Evolutionary conservation across 23 tunicate species (phyloP), one percentile per base, ranked within the genome.

Genomic region (Botrylloides violaceus): DNA sequence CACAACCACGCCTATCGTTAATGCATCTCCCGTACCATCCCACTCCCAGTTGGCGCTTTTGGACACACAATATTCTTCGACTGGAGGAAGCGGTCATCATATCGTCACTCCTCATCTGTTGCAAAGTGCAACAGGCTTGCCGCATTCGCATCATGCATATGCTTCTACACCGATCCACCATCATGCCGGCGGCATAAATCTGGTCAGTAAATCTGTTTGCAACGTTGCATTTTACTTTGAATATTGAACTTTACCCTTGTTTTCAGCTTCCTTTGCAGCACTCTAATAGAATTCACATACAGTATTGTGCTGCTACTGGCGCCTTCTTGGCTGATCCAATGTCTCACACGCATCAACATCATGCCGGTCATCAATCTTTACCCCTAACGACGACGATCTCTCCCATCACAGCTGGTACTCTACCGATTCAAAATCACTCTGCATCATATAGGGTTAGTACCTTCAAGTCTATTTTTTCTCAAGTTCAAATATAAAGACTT

Each of bases 181-280:
- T 37, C 74, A 68, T 37, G 95, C 82, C 33, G 75, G 83, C 31
- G 83, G 83, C 1, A 81, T 87, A 22, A 80, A 80, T 77, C 55
- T 87, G 95, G 95, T 87, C 38, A 71, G 82, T 71, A n/a, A n/a
- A 29, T n/a, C 29, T 28, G 29, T n/a, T 48, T 48, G 15, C 18
- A 48, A 48, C 18, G 15, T 48, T 18, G 6, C 2, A 6, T 66
- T 49, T 50, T 32, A 34, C 15, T 15, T 43, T 43, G 15, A 7
- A 15, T 43, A 43, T 7, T 43, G 53, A 15, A 7, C 9, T 9
- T 43, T 7, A 43, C 53, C 12, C 53, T 15, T 7, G 9, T 43
- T 43, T 61, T 1, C 75, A 87, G 95, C 75, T 87, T 18, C 95
- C 95, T 27, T 65, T 87, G 86, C 86, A 84, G 28, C 77, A 84